Evolutionary conservation across 2,113 vertebrate species (phyloP).

Genomic region (Misgurnus mizolepis): DNA sequence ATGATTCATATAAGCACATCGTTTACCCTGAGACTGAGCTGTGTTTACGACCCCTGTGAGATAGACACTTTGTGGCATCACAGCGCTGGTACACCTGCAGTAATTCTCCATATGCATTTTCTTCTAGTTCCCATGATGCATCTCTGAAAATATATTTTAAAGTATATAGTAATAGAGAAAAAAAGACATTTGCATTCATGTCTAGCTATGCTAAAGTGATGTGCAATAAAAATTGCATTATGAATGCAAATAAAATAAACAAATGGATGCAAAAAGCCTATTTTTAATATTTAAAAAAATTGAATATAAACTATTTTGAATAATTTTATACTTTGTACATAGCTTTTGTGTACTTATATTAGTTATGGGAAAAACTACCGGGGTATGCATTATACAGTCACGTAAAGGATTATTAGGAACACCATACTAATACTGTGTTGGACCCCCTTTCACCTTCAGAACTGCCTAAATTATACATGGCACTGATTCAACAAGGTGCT

Average conservation of each 20-base stretch:
- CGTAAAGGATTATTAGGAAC: no score
- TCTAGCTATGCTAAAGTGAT: not conserved
- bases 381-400: no score
- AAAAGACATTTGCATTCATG: not conserved
- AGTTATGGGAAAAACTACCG: no score
- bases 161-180: not conserved
- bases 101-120: conserved; percentile 91
- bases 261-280: no score
- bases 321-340: no score
- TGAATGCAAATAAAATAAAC: not conserved
- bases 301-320: no score
- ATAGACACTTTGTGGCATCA: conserved; percentile 81
- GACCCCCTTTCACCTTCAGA: no score
- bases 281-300: no score
- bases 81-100: conserved; percentile 85
- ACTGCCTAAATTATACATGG: no score
- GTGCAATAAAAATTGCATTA: not conserved
- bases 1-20: not conserved
- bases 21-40: conserved; percentile 82
- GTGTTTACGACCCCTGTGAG: conserved; percentile 81
- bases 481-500: no score
- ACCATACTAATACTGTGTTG: no score
- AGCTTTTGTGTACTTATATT: no score
- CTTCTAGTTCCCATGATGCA: conserved; percentile 97
- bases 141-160: conserved; percentile 75